Conservation (phyloP, 2,888 invertebrate genomes). For the Pyrocoelia pectoralis region DNA sequence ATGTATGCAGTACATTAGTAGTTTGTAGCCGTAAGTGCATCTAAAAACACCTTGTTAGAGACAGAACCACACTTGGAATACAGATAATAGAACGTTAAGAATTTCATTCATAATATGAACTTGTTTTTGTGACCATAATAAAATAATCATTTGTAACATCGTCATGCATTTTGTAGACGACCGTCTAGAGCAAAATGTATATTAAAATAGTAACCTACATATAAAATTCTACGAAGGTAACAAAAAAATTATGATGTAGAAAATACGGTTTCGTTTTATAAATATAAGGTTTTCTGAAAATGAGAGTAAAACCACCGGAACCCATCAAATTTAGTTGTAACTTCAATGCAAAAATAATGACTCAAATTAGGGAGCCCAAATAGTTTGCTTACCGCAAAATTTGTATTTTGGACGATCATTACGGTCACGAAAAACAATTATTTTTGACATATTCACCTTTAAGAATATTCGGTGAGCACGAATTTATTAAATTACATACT, state of each 20-base stretch:
- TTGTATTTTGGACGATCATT: constrained; percentile 13
- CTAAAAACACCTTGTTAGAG: constrained; percentile 23
- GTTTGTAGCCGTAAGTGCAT: constrained; percentile 16
- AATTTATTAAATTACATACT: constrained; percentile 3
- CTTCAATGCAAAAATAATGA: constrained; percentile 20
- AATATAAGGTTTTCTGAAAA: not conserved
- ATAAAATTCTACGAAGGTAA: not conserved
- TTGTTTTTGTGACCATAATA: constrained; percentile 10
- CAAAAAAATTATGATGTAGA: not conserved
- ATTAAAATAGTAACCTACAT: constrained; percentile 11
- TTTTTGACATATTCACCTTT: constrained; percentile 12
- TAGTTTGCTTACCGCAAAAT: constrained; percentile 8
- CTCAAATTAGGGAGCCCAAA: constrained; percentile 13
- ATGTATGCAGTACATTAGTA: constrained; percentile 23
- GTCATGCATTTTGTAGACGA: constrained; percentile 9
- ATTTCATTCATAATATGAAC: constrained; percentile 23
- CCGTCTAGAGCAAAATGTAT: not conserved
- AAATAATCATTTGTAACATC: constrained; percentile 8
- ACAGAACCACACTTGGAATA: constrained; percentile 17
- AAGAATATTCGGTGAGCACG: constrained; percentile 1
- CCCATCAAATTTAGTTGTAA: constrained; percentile 8
- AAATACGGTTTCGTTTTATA: not conserved
- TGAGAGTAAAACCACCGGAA: not conserved
- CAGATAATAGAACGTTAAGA: constrained; percentile 15
- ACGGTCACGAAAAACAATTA: constrained; percentile 5